These are phyloP conservation scores for Merodon equestris DNA, from an alignment of 2,888 invertebrate species.

Conservation along the genomic window DNA sequence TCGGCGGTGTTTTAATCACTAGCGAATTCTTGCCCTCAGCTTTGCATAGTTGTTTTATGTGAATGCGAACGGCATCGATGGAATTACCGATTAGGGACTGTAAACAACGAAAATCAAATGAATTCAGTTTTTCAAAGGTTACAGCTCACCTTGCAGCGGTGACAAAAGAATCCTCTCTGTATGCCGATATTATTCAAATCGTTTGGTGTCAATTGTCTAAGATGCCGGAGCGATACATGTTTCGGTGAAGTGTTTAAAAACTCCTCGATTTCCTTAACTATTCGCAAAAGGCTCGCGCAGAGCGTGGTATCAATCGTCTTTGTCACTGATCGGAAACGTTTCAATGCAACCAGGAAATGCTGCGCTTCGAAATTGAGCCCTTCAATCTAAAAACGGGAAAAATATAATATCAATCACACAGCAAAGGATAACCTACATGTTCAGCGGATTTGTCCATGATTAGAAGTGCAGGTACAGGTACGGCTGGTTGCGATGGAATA, in stretches of 20 bases:
- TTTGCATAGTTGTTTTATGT: conserved; percentile 8
- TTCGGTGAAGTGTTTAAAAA: conserved; percentile 36
- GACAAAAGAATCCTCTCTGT: conserved; percentile 18
- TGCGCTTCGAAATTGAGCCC: conserved; percentile 41
- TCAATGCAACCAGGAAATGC: conserved; percentile 17
- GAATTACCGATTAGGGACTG: conserved; percentile 10
- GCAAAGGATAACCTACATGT: neutral
- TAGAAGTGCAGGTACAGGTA: too few relatives aligned
- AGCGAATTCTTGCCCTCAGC: neutral
- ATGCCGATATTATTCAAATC: conserved; percentile 7
- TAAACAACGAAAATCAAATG: neutral
- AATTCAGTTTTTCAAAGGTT: neutral
- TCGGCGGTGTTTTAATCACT: too few relatives aligned
- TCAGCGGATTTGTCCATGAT: neutral
- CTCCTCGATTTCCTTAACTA: conserved; percentile 28
- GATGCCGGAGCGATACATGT: neutral
- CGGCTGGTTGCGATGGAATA: too few relatives aligned
- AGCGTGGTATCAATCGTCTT: conserved; percentile 24
- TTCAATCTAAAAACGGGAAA: conserved; percentile 21
- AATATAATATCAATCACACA: neutral
- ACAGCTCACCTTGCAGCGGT: conserved; percentile 26
- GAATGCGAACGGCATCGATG: conserved; percentile 1
- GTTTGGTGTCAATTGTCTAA: neutral
- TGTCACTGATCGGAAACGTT: neutral
- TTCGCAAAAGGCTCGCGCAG: conserved; percentile 15